Base-by-base conservation (phyloP, 2,888 invertebrate species). In the Unio delphinus region DNA sequence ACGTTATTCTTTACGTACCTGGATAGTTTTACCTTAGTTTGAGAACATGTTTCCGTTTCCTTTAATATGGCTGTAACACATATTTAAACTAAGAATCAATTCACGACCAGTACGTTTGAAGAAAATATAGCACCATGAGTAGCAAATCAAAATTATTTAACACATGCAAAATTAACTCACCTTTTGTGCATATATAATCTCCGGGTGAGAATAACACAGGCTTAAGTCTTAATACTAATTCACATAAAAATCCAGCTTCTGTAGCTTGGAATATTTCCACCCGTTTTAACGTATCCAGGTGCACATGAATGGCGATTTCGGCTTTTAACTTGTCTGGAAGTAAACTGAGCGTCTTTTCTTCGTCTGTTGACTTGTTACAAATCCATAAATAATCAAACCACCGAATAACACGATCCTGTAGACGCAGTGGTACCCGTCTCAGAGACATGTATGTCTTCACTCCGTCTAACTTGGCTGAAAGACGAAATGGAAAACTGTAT, bases 311-410 rank as follows among this genome's bases (percentile, higher is more conserved):
- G 88, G 98, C 98, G 89, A 99, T 99, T 92, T 99, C 99, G 74
- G 98, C 98, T 92, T 98, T 98, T 87, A 98, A 93, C 91, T 98
- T 98, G 92, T 98, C 98, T 34, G 89, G 89, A 55, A 88, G 81
- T 45, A 88, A 79, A 68, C 82, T 81, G 11, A 90, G 79, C 3
- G 89, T 87, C 90, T 95, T 95, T 91, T 98, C 98, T 91, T 99
- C 98, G 90, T 98, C 97, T 34, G 97, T 97, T 90, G 97, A 97
- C 92, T 98, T 98, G 92, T 99, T 98, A 81, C 97, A 97, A 88
- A 98, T 94, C 98, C 99, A 99, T 87, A 98, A 93, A 91, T 99
- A 98, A 92, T 99, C 98, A 92, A 98, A 99, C 98, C 98, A 99
- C 91, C 97, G 97, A 91, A 99, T 98, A 83, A 96, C 98, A 91